Conservation (phyloP, 2,888 invertebrate genomes). For the Papilio demoleus region DNA sequence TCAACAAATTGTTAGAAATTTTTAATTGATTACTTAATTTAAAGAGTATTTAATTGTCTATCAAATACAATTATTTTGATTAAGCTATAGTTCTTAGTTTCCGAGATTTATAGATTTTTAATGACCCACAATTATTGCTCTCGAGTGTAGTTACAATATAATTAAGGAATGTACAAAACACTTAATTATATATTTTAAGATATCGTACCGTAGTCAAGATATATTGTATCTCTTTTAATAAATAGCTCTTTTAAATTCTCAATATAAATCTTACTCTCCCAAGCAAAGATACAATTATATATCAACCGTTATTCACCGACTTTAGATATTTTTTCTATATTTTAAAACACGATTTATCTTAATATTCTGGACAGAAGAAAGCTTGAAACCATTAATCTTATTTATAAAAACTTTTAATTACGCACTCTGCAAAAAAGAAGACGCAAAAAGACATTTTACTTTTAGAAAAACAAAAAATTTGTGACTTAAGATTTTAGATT, state of each 20-base stretch:
- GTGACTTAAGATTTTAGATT: neutral
- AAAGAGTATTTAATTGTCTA: too few species aligned
- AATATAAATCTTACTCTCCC: neutral
- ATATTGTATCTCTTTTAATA: neutral
- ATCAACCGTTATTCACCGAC: conserved; percentile 10
- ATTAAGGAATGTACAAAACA: neutral
- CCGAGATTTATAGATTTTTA: too few species aligned
- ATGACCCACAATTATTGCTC: too few species aligned
- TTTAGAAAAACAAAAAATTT: neutral
- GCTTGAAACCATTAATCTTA: conserved; percentile 30
- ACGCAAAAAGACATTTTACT: conserved; percentile 9
- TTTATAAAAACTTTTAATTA: conserved; percentile 33
- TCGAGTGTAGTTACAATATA: neutral
- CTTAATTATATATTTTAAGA: neutral
- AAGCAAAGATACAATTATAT: conserved; percentile 1
- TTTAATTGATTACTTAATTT: too few species aligned
- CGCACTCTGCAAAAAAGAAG: conserved; percentile 6
- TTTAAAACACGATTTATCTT: conserved; percentile 28
- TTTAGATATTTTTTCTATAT: conserved; percentile 20
- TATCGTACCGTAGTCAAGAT: neutral
- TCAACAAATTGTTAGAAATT: too few species aligned
- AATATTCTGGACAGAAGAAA: conserved; percentile 16
- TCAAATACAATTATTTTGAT: too few species aligned
- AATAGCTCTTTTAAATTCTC: neutral
- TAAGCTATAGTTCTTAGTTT: too few species aligned